Conservation (phyloP, 2,797 vertebrate genomes). For the Paedocypris micromegethes region DNA sequence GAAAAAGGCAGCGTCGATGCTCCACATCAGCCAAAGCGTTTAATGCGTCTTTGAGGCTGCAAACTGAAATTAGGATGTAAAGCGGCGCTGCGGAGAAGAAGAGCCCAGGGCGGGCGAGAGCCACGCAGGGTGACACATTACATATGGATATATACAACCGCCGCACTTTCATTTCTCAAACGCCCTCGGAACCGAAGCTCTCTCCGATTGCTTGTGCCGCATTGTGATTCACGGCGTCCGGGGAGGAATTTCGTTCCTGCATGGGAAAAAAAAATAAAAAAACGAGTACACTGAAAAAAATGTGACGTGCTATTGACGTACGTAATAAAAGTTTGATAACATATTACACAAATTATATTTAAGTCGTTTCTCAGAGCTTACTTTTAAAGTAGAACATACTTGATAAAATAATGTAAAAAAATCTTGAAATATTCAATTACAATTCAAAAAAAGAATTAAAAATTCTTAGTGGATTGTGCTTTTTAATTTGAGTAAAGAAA, state of each 20-base stretch:
- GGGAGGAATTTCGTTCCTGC: conserved; percentile 10
- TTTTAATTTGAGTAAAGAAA: too few relatives aligned
- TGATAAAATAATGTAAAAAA: too few relatives aligned
- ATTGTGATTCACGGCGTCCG: conserved; percentile 39
- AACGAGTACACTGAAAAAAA: too few relatives aligned
- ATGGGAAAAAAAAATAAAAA: not conserved
- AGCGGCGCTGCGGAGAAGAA: not conserved
- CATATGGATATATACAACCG: conserved; percentile 23
- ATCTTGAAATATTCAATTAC: too few relatives aligned
- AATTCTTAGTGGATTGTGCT: too few relatives aligned
- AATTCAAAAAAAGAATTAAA: too few relatives aligned
- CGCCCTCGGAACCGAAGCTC: conserved; percentile 28
- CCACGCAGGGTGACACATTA: conserved; percentile 31
- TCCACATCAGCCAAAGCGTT: not conserved
- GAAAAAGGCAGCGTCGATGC: not conserved
- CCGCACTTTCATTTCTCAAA: conserved; percentile 36
- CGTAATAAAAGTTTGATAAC: too few relatives aligned
- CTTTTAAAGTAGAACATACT: too few relatives aligned
- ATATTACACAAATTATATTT: too few relatives aligned
- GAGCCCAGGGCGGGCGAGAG: not conserved
- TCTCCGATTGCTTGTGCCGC: conserved; percentile 36
- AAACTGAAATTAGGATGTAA: conserved; percentile 17
- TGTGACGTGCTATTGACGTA: not conserved
- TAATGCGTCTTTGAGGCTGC: not conserved
- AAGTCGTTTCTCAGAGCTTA: too few relatives aligned